Evolutionary conservation across 2,797 vertebrate species (phyloP), one percentile per base, ranked within the genome.

Genomic region (Masticophis lateralis): DNA sequence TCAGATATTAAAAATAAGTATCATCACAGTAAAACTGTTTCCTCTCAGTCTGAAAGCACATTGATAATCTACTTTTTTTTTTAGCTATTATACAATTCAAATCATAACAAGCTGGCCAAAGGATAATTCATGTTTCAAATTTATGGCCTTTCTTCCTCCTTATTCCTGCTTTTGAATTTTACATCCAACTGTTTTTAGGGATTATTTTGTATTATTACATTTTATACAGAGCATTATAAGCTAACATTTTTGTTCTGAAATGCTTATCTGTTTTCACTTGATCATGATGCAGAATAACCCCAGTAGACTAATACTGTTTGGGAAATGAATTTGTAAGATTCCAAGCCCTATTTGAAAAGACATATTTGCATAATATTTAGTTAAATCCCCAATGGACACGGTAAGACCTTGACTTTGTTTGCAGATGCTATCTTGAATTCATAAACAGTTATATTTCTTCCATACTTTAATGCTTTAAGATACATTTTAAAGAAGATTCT

Each of bases 361-460:
- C 95, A 95, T 94, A 94, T 96, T 96, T 96, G 88, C 88, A 93
- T 94, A 94, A 92, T 89, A 59, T 95, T 96, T 95, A 93, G 91
- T 95, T 94, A 96, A 97, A 97, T 96, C 89, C 94, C 92, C 86
- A 0, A 55, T 57, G 93, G 96, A 94, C 63, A 93, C 56, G 92
- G 88, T 96, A 90, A 95, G 90, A 94, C 88, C 93, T 94, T 89
- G 93, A 96, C 94, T 94, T 92, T 88, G 32, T 89, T 91, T 89
- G 95, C 96, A 95, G 90, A 96, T 92, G 90, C 92, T 94, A 92
- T 93, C 88, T 92, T 74, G 63, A 95, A 94, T 95, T 95, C 94
- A 95, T 93, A 93, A 95, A 96, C 94, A 74, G 60, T 91, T 16
- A 74, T 53, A 92, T 59, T 95, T 90, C 87, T 96, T 94, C 91